Conservation (phyloP, 2,113 vertebrate genomes). For the Ranitomeya imitator region DNA sequence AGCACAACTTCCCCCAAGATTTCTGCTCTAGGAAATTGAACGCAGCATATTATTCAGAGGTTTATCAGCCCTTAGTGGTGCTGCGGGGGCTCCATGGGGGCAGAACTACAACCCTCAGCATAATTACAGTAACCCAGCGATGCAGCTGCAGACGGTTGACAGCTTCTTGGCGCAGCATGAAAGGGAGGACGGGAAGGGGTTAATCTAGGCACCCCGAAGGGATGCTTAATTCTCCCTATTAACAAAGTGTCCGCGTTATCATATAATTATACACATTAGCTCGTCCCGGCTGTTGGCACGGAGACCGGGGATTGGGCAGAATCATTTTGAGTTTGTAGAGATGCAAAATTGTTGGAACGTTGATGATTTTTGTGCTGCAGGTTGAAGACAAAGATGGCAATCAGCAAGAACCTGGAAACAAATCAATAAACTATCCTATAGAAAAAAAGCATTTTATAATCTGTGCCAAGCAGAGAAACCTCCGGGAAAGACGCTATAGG, state of each 20-base stretch:
- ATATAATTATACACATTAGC: conserved; percentile 15
- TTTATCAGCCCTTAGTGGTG: not conserved
- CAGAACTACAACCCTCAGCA: conserved; percentile 1
- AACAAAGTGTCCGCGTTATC: conserved; percentile 36
- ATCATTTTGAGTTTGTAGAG: not conserved
- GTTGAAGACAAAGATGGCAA: conserved; percentile 21
- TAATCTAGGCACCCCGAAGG: conserved; percentile 10
- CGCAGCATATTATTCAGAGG: not conserved
- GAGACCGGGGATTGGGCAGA: not conserved
- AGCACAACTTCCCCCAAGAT: not conserved
- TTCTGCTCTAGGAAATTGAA: not conserved
- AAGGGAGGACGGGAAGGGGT: not conserved
- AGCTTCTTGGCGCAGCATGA: not conserved
- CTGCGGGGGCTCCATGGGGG: not conserved
- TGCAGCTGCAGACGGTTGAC: not conserved
- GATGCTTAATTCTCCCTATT: conserved; percentile 27
- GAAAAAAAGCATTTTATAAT: not conserved
- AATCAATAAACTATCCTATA: not conserved
- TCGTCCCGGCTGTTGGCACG: conserved; percentile 35
- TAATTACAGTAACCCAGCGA: not conserved
- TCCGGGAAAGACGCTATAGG: not conserved
- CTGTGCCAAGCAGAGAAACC: not conserved
- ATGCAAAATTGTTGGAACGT: conserved; percentile 12
- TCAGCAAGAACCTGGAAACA: not conserved
- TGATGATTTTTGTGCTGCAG: not conserved